These are phyloP conservation scores for Eurypyga helias DNA, from an alignment of 2,113 vertebrate species.

Conservation along the genomic window DNA sequence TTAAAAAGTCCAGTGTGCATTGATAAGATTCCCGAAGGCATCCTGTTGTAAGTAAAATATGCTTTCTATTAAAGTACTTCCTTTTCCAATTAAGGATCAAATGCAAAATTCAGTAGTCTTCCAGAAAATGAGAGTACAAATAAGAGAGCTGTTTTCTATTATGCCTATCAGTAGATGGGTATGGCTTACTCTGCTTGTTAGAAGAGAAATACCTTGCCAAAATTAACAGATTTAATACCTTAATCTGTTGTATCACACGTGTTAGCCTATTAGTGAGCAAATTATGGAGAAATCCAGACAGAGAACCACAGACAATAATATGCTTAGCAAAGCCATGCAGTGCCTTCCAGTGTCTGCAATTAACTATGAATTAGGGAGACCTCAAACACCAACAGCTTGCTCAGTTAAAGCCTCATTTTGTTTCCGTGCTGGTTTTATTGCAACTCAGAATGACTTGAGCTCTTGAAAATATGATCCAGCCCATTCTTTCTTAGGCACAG, in stretches of 20 bases:
- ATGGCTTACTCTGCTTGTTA: background rate
- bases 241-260: background rate
- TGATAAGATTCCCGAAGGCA: background rate
- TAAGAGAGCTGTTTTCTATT: background rate
- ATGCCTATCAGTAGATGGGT: background rate
- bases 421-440: background rate
- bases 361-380: background rate
- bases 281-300: background rate
- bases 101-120: background rate
- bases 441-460: background rate
- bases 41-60: background rate
- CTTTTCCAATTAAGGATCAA: background rate
- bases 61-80: background rate
- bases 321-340: background rate
- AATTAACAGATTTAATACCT: slow-evolving; percentile 10
- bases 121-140: background rate
- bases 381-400: background rate
- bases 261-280: background rate
- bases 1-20: background rate
- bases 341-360: background rate
- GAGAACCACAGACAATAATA: background rate
- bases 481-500: background rate
- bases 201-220: background rate
- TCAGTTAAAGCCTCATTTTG: background rate
- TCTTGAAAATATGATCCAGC: background rate